These are phyloP conservation scores for Zapus hudsonius DNA, from an alignment of 2,113 vertebrate genomes.

Conservation along the genomic window DNA sequence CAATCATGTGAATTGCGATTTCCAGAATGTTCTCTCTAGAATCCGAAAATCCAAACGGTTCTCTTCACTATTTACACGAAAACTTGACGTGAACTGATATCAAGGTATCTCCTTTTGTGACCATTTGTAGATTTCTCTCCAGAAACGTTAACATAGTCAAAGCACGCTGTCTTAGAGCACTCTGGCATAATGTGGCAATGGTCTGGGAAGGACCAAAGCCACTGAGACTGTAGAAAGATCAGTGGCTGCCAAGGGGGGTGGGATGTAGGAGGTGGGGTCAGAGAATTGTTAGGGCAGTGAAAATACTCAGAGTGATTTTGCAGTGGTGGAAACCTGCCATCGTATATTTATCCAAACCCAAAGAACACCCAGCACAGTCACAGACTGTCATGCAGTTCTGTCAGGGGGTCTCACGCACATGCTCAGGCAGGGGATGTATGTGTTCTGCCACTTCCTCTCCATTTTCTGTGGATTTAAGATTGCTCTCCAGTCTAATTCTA, in stretches of 20 bases:
- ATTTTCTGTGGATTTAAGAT: background rate
- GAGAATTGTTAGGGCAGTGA: background rate
- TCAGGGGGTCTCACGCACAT: fast-evolving
- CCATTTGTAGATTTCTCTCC: background rate
- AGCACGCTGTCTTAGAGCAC: background rate
- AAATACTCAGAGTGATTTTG: background rate
- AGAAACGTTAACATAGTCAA: background rate
- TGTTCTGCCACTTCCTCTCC: background rate
- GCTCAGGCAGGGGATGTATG: fast-evolving
- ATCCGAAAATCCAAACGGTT: background rate
- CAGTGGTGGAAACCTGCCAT: background rate
- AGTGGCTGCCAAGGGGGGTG: too few species aligned
- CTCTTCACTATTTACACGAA: background rate
- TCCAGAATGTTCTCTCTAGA: background rate
- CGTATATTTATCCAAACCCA: too few species aligned
- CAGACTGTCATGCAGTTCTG: fast-evolving
- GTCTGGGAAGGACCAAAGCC: too few species aligned
- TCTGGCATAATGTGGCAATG: too few species aligned
- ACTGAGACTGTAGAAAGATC: background rate
- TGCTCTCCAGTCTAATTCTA: background rate
- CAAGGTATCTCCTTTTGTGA: background rate
- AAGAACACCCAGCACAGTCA: background rate
- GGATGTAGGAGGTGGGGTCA: too few species aligned
- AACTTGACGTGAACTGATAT: background rate
- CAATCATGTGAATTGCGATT: background rate